A percentile compares a stretch with the other conserved stretches of the same genome.
phyloP scores from a whole-genome alignment of 2,888 invertebrate species.

The Chironomus tentans region DNA sequence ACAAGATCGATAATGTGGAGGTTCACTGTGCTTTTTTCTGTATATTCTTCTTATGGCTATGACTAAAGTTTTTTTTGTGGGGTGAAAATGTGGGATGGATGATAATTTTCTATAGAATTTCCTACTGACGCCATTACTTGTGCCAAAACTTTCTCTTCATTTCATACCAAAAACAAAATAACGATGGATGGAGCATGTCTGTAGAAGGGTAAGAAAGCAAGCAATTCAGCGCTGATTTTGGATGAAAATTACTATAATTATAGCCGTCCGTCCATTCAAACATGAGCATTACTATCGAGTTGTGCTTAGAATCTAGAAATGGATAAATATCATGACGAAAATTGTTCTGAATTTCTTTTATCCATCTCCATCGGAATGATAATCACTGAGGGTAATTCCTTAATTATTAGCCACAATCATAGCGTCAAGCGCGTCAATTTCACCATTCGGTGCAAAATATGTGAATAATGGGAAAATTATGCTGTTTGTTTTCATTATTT shows the following conservation, averaged over 20 bases:
- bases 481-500: conserved; percentile 18
- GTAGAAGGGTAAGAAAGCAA: too few species aligned
- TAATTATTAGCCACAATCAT: conserved; percentile 5
- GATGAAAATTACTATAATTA: conserved; percentile 19
- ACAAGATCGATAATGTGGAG: conserved; percentile 12
- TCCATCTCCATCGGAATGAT: conserved; percentile 2
- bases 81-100: not conserved
- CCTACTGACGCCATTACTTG: not conserved
- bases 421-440: not conserved
- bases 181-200: too few species aligned
- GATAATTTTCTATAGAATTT: conserved; percentile 6
- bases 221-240: not conserved
- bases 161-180: too few species aligned
- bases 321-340: conserved; percentile 2
- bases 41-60: too few species aligned
- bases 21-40: not conserved
- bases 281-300: not conserved
- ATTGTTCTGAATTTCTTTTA: not conserved
- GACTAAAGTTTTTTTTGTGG: not conserved
- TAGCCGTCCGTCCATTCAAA: not conserved
- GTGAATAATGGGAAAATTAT: conserved; percentile 24
- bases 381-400: conserved; percentile 14
- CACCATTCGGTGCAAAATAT: not conserved
- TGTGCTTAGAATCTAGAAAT: not conserved
- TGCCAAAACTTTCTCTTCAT: too few species aligned